phyloP scores from a whole-genome alignment of 2,888 invertebrate species.

The Drosophila mercatorum region DNA sequence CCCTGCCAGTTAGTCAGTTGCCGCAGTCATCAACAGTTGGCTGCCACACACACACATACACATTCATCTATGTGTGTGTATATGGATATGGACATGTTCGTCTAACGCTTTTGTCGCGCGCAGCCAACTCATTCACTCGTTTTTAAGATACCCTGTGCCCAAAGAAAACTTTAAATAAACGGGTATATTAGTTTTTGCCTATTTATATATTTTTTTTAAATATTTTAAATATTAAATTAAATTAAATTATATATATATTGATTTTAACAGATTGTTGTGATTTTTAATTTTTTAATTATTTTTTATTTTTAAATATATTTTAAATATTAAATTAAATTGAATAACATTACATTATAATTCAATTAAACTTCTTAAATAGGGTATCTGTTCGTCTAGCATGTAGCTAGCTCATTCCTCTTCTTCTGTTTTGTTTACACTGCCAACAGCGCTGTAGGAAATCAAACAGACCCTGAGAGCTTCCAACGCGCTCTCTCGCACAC shows the following conservation, averaged over 20 bases:
- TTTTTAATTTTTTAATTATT: too few species aligned
- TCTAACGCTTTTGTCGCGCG: conserved; percentile 57
- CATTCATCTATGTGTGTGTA: conserved; percentile 8
- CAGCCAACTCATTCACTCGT: conserved; percentile 60
- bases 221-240: too few species aligned
- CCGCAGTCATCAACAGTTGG: conserved; percentile 75
- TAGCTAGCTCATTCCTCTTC: background rate
- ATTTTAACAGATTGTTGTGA: too few species aligned
- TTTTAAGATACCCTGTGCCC: conserved; percentile 12
- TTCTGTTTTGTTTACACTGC: conserved; percentile 61
- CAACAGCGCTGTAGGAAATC: conserved; percentile 68
- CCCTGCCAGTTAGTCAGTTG: conserved; percentile 75
- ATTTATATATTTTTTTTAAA: too few species aligned
- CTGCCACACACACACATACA: conserved; percentile 47
- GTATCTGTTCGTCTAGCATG: background rate
- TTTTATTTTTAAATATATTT: too few species aligned
- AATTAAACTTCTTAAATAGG: background rate
- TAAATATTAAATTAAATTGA: too few species aligned
- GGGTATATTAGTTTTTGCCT: background rate
- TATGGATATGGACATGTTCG: conserved; percentile 51
- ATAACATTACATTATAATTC: too few species aligned
- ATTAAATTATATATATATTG: too few species aligned
- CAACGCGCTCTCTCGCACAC: conserved; percentile 16
- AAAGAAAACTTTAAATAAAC: background rate
- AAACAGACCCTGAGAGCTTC: conserved; percentile 54